phyloP scores from a whole-genome alignment of 1,140 invertebrate genomes.

The Papilio machaon region DNA sequence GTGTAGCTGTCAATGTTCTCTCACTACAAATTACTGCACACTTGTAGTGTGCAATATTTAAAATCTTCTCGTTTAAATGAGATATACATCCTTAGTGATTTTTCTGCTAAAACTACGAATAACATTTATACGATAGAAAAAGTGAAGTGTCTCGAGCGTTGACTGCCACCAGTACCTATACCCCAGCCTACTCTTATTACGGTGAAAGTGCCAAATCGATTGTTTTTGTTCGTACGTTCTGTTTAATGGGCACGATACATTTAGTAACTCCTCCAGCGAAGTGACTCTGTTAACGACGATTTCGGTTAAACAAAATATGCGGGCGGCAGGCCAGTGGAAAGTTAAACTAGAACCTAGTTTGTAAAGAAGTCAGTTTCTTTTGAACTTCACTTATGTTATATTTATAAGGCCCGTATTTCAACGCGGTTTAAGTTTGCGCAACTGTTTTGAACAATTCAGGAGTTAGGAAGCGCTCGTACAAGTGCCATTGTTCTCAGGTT shows the following conservation, averaged over 20 bases:
- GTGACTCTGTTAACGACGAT: background rate
- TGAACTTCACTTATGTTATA: slow-evolving; percentile 6
- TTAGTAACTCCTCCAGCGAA: background rate
- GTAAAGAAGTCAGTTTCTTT: slow-evolving; percentile 15
- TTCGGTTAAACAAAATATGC: background rate
- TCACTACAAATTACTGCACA: too few relatives aligned
- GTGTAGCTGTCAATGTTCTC: too few relatives aligned
- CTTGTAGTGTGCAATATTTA: too few relatives aligned
- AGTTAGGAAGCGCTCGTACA: slow-evolving; percentile 13
- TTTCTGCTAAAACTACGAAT: too few relatives aligned
- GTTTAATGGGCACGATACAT: background rate
- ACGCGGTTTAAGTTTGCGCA: slow-evolving; percentile 23
- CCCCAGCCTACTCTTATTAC: background rate
- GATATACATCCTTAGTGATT: too few relatives aligned
- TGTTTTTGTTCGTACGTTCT: background rate
- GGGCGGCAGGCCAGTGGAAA: background rate
- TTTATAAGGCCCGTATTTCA: slow-evolving; percentile 22
- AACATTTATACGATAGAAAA: too few relatives aligned
- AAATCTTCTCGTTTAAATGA: too few relatives aligned
- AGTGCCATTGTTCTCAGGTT: slow-evolving; percentile 31
- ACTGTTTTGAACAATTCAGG: slow-evolving; percentile 9
- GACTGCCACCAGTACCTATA: background rate
- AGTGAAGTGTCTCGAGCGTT: background rate
- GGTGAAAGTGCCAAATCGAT: background rate
- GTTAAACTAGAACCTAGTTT: slow-evolving; percentile 8